These are phyloP conservation scores for Oedothorax gibbosus DNA, from an alignment of 1,140 invertebrate genomes.

Conservation along the genomic window DNA sequence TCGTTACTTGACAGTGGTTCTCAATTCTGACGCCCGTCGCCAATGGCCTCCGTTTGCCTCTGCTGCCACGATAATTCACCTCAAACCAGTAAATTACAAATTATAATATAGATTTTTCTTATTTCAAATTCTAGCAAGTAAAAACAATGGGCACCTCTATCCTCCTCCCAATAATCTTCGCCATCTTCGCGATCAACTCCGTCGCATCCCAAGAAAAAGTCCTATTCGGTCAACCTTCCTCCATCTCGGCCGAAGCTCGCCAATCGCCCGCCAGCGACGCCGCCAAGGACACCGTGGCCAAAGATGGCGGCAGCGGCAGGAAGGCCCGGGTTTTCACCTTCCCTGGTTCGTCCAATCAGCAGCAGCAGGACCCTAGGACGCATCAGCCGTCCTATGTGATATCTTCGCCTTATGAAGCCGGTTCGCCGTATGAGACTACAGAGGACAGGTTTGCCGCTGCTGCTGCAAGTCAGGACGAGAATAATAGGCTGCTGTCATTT, in stretches of 20 bases:
- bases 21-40: not conserved
- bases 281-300: slow-evolving; percentile 33
- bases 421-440: slow-evolving; percentile 38
- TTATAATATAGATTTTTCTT: not conserved
- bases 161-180: not conserved
- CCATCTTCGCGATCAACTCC: not conserved
- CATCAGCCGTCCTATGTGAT: slow-evolving; percentile 49
- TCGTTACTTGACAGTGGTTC: not conserved
- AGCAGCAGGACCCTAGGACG: slow-evolving; percentile 44
- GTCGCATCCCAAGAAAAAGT: slow-evolving; percentile 28
- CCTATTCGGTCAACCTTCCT: slow-evolving; percentile 39
- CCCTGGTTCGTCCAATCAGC: slow-evolving; percentile 30
- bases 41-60: not conserved
- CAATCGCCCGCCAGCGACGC: slow-evolving; percentile 30
- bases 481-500: slow-evolving; percentile 46
- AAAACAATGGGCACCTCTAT: slow-evolving; percentile 7
- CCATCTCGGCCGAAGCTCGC: slow-evolving; percentile 33
- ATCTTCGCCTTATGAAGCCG: slow-evolving; percentile 32
- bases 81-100: not conserved
- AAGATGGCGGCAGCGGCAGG: slow-evolving; percentile 12
- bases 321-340: slow-evolving; percentile 45
- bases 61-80: not conserved
- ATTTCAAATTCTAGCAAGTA: not conserved
- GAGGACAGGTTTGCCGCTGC: slow-evolving; percentile 30
- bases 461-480: slow-evolving; percentile 6